Base-by-base conservation (phyloP, 2,888 invertebrate genomes). In the Lochmaea crataegi region DNA sequence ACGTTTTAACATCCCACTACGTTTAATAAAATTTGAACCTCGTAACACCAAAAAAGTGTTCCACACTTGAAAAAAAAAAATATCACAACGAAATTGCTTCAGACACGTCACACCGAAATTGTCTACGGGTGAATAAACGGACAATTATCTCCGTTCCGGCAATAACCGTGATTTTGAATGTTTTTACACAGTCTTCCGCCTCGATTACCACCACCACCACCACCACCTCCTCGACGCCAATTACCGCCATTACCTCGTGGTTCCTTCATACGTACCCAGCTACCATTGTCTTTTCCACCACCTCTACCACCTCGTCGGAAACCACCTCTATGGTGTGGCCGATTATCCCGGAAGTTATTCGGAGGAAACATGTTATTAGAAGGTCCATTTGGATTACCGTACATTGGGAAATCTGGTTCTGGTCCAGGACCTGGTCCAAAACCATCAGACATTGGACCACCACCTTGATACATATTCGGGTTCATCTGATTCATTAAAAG, bases 141-240 rank as follows among this genome's bases (percentile, higher is more conserved):
- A 87, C 96, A 97, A 80, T 92, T 92, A 80, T 94, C 94, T 70
- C 94, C 94, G 83, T 94, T 91, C 66, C 94, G 89, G 87, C 96
- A 96, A 75, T 91, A 94, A 0, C 96, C 96, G 80, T 91, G 92
- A 81, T 93, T 92, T 84, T 93, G 92, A 82, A 94, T 94, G 84
- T 94, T 93, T 84, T 94, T 92, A 84, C 96, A 96, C 88, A 90
- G 53, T 89, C 90, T 56, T 84, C 89, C 75, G 14, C 88, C 85
- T 53, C 89, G 87, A 73, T 87, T 84, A 22, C 87, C 86, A 11
- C 81, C 79, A 32, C 86, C n/a, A n/a, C n/a, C n/a, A 22, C 87
- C 86, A 11, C 81, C 79, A 26, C 86, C 86, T n/a, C 80, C 77
- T 32, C 89, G 89, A 11, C 90, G 89, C 81, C 89, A 86, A 79